Evolutionary conservation across 2,797 vertebrate genomes (phyloP).

Genomic region (Periophthalmus magnuspinnatus): DNA sequence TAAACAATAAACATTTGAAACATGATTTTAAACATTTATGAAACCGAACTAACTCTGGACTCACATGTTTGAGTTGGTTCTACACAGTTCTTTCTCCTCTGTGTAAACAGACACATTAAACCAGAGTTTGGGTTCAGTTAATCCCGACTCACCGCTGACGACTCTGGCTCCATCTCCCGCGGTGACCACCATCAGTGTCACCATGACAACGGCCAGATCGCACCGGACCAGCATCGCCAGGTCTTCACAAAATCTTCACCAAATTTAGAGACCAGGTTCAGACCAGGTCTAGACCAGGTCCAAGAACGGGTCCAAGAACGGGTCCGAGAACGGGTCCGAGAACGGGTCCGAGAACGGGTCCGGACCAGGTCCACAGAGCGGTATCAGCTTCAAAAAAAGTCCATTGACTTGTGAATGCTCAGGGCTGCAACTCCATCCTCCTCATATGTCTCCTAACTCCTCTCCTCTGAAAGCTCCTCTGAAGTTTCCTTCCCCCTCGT

Average conservation of each 20-base stretch:
- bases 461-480: background rate
- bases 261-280: too few relatives aligned
- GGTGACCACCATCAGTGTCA: background rate
- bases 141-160: conserved; percentile 54
- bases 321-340: background rate
- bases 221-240: too few relatives aligned
- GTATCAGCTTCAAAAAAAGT: too few relatives aligned
- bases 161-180: conserved; percentile 28
- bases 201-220: conserved; percentile 19
- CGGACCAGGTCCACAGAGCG: background rate
- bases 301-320: background rate
- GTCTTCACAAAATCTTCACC: too few relatives aligned
- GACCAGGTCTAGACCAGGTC: background rate
- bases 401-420: background rate
- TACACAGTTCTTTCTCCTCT: too few relatives aligned
- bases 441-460: background rate
- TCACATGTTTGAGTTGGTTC: too few relatives aligned
- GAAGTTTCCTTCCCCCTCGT: too few relatives aligned
- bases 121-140: too few relatives aligned
- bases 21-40: too few relatives aligned
- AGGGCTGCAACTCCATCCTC: background rate
- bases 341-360: background rate
- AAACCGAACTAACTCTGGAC: too few relatives aligned
- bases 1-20: too few relatives aligned
- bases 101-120: too few relatives aligned